Conservation (phyloP, 1,140 invertebrate species). For the Watersipora subatra region DNA sequence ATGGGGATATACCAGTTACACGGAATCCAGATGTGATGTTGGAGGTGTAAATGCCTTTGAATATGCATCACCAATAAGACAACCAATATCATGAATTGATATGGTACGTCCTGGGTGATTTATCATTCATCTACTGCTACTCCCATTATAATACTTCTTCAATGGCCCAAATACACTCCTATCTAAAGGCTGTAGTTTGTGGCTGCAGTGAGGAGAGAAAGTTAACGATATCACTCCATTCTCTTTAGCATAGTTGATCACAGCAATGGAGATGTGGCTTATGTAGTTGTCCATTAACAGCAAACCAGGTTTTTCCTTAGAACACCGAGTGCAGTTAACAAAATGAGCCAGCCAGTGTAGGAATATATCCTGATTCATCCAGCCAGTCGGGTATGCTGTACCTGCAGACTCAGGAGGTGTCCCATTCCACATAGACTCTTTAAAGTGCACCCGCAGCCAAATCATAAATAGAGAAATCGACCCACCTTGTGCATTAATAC, state of each 20-base stretch:
- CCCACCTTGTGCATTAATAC: slow-evolving; percentile 7
- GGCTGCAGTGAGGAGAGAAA: slow-evolving; percentile 19
- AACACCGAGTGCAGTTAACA: slow-evolving; percentile 17
- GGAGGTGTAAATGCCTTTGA: no score
- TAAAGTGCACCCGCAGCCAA: slow-evolving; percentile 16
- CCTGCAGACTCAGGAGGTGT: slow-evolving; percentile 32
- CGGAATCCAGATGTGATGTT: no score
- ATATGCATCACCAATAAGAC: no score
- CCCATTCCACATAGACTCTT: slow-evolving; percentile 23
- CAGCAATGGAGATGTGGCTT: slow-evolving; percentile 20
- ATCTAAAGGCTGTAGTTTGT: slow-evolving; percentile 43
- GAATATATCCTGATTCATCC: slow-evolving; percentile 30
- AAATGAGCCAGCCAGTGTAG: slow-evolving; percentile 7
- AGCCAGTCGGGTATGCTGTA: slow-evolving; percentile 32
- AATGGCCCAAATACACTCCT: slow-evolving; percentile 37
- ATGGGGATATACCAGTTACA: no score
- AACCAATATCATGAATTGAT: no score
- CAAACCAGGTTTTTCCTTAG: slow-evolving; percentile 6
- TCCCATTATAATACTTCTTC: slow-evolving; percentile 18
- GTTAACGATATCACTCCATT: slow-evolving; percentile 14
- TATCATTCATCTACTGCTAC: slow-evolving; percentile 2
- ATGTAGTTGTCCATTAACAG: slow-evolving; percentile 23
- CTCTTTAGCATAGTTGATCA: slow-evolving; percentile 11
- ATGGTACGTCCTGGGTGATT: slow-evolving; percentile 19
- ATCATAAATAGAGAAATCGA: slow-evolving; percentile 6